Conservation (phyloP, 92 coral and sea anemone species). For the Paramuricea clavata region DNA sequence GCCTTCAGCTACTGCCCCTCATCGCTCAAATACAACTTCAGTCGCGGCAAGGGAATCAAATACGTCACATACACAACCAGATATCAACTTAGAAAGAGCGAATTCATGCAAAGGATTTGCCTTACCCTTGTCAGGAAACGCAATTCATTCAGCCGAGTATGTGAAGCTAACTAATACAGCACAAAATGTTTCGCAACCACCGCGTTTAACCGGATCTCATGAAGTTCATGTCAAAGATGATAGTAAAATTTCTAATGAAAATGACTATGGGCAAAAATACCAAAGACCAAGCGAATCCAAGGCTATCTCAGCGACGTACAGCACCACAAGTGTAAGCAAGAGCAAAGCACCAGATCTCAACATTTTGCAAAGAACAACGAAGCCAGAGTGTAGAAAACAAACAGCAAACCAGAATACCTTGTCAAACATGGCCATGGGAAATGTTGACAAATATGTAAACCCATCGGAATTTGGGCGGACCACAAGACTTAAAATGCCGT, state of each 20-base stretch:
- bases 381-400: neutral
- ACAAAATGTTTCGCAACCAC: neutral
- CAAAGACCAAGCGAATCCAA: neutral
- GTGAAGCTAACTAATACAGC: neutral
- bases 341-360: neutral
- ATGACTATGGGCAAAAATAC: neutral
- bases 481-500: neutral
- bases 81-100: neutral
- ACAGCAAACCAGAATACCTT: neutral
- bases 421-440: neutral
- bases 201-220: neutral
- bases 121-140: neutral
- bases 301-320: neutral
- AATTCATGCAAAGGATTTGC: neutral
- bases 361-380: neutral
- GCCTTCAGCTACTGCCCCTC: neutral
- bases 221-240: neutral
- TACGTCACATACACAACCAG: neutral
- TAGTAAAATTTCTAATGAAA: neutral
- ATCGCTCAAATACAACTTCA: neutral
- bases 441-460: neutral
- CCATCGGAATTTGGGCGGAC: neutral
- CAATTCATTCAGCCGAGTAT: neutral
- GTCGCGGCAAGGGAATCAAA: neutral
- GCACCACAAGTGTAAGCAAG: neutral